Percentiles rank a stretch among this genome's conserved stretches.
phyloP scores from a whole-genome alignment of 2,797 vertebrate species.

The Poeciliopsis turneri region DNA sequence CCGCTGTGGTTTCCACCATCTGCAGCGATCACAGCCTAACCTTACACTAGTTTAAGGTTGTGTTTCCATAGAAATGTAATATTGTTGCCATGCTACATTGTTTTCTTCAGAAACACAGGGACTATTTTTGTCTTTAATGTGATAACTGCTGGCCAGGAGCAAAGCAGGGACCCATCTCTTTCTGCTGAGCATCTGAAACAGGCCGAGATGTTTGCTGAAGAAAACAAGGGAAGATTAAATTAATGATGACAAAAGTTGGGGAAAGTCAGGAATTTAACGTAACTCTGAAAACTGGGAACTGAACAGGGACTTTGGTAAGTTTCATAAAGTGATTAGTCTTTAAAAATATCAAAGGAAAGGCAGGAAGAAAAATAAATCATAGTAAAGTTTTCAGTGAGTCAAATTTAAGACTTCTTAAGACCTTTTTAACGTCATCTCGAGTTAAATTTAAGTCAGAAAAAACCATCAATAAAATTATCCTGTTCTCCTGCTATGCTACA shows the following conservation, averaged over 20 bases:
- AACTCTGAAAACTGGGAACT: not conserved
- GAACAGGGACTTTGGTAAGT: not conserved
- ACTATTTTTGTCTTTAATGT: conserved; percentile 58
- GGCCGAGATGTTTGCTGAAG: not conserved
- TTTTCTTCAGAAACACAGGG: conserved; percentile 42
- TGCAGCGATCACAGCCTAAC: conserved; percentile 20
- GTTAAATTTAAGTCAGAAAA: too few relatives aligned
- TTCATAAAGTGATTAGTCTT: not conserved
- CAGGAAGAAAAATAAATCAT: not conserved
- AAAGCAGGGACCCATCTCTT: conserved; percentile 4
- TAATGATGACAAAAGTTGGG: not conserved
- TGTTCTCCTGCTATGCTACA: too few relatives aligned
- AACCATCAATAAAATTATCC: too few relatives aligned
- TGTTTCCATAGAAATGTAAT: conserved; percentile 79
- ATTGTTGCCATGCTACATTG: conserved; percentile 72
- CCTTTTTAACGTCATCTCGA: too few relatives aligned
- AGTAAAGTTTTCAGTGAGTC: too few relatives aligned
- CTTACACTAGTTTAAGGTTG: conserved; percentile 44
- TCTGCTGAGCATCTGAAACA: not conserved
- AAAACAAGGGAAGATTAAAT: not conserved
- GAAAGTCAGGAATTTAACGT: not conserved
- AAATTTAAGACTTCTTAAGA: too few relatives aligned
- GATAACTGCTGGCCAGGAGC: conserved; percentile 29
- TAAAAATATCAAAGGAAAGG: not conserved
- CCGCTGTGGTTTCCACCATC: not conserved